These are phyloP conservation scores for Trematocara caparti DNA, from an alignment of 2,797 vertebrate genomes.

Conservation along the genomic window DNA sequence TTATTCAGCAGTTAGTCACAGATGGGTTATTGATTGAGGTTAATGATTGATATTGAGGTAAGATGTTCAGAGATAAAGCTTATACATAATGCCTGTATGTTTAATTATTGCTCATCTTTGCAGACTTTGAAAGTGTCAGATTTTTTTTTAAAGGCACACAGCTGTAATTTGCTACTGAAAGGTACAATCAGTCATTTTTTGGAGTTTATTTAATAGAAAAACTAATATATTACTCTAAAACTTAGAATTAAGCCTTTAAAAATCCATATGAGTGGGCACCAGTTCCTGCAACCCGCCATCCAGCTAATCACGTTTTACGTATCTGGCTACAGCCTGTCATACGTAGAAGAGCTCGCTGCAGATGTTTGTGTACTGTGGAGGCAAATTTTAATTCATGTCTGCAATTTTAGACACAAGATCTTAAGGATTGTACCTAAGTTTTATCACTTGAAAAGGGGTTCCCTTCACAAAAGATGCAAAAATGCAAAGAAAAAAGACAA, in stretches of 20 bases:
- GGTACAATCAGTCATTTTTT: not conserved
- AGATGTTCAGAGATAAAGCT: not conserved
- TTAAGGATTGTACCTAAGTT: not conserved
- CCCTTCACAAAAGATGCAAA: not conserved
- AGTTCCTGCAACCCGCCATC: not conserved
- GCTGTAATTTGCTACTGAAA: not conserved
- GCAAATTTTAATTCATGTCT: not conserved
- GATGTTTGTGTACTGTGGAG: not conserved
- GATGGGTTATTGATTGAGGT: not conserved
- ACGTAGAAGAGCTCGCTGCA: not conserved
- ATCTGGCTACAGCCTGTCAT: not conserved
- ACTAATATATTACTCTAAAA: not conserved
- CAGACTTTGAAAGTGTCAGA: not conserved
- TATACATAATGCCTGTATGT: not conserved
- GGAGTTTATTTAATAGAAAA: not conserved
- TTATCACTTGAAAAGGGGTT: accelerated
- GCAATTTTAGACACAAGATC: not conserved
- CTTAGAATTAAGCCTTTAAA: not conserved
- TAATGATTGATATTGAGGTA: not conserved
- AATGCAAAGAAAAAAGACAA: not conserved
- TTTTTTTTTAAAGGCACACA: not conserved
- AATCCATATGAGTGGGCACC: not conserved
- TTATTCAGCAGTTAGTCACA: not conserved
- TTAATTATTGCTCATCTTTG: not conserved
- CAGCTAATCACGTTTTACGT: accelerated